phyloP scores from a whole-genome alignment of 2,888 invertebrate species.

The Colletes collaris region DNA sequence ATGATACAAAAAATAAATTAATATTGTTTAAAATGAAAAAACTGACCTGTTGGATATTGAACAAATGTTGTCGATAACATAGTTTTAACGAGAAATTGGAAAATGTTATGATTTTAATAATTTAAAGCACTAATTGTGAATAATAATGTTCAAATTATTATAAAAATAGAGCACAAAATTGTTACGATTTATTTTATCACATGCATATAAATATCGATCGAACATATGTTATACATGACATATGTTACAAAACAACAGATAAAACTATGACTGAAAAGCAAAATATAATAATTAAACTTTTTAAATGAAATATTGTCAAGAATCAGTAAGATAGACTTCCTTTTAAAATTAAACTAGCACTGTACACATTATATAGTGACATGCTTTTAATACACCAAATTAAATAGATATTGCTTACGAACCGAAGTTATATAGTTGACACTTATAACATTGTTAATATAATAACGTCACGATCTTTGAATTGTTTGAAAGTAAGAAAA shows the following conservation, averaged over 20 bases:
- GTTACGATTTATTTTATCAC: slow-evolving; percentile 55
- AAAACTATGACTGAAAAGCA: slow-evolving; percentile 6
- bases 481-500: slow-evolving; percentile 7
- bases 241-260: slow-evolving; percentile 45
- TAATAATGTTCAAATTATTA: slow-evolving; percentile 54
- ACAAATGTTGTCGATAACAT: slow-evolving; percentile 25
- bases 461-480: slow-evolving; percentile 8
- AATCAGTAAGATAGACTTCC: not conserved
- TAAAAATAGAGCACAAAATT: slow-evolving; percentile 50
- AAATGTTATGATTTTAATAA: slow-evolving; percentile 32
- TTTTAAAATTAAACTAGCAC: slow-evolving; percentile 16
- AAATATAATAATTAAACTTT: slow-evolving; percentile 19
- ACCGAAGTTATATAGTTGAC: slow-evolving; percentile 1
- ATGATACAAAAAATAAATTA: slow-evolving; percentile 20
- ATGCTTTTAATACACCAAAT: slow-evolving; percentile 7
- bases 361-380: not conserved
- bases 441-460: slow-evolving; percentile 11
- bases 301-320: slow-evolving; percentile 3
- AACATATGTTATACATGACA: slow-evolving; percentile 55
- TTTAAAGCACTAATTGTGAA: slow-evolving; percentile 57
- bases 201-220: slow-evolving; percentile 49
- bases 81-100: slow-evolving; percentile 35
- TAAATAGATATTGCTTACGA: slow-evolving; percentile 19
- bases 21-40: slow-evolving; percentile 30
- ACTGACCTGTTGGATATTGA: slow-evolving; percentile 24